A percentile compares a stretch with the other conserved stretches of the same genome.
Evolutionary conservation across 2,888 invertebrate species (phyloP).

Genomic region (Cephus pygmeus): DNA sequence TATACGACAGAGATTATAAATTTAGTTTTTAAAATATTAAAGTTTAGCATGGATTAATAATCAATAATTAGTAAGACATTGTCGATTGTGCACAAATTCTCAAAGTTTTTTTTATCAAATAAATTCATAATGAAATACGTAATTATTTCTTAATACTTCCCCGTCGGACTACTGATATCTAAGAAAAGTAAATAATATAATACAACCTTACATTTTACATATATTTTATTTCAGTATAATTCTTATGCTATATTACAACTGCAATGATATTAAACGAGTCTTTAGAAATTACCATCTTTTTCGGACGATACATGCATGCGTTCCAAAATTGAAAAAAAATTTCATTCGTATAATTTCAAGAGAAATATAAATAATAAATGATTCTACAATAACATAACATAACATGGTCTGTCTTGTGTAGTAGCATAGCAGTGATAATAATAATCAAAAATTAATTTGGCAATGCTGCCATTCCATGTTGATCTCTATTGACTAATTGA

Average conservation of each 20-base stretch:
- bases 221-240: slow-evolving; percentile 32
- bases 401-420: slow-evolving; percentile 3
- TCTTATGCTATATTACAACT: slow-evolving; percentile 42
- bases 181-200: not conserved
- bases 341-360: slow-evolving; percentile 14
- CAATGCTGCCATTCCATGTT: not conserved
- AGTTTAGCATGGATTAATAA: no score
- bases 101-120: not conserved
- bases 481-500: not conserved
- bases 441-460: not conserved
- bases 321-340: not conserved
- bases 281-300: slow-evolving; percentile 1
- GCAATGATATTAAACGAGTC: slow-evolving; percentile 11
- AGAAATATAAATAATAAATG: slow-evolving; percentile 18
- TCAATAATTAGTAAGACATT: no score
- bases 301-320: not conserved
- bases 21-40: no score
- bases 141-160: not conserved
- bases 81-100: not conserved
- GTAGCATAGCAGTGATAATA: not conserved
- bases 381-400: not conserved
- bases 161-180: not conserved
- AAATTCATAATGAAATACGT: not conserved
- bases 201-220: slow-evolving; percentile 35
- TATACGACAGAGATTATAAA: not conserved